Percentiles rank a stretch among this genome's conserved stretches.
These are phyloP conservation scores for Chionoecetes opilio DNA, from an alignment of 1,140 invertebrate species.

Conservation along the genomic window DNA sequence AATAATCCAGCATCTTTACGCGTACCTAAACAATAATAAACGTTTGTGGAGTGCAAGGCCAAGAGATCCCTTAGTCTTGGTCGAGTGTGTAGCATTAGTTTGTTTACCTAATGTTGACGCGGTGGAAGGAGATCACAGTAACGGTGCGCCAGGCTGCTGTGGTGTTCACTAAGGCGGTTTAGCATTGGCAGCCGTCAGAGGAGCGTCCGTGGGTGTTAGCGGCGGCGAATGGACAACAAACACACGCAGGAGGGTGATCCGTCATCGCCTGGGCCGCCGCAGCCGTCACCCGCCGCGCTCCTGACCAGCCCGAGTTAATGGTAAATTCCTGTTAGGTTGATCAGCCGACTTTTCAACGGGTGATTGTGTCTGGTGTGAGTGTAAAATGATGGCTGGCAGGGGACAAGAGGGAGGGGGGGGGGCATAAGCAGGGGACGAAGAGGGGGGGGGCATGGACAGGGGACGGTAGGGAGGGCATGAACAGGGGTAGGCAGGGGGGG, in stretches of 20 bases:
- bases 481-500: no score
- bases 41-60: no score
- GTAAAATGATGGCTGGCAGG: not conserved
- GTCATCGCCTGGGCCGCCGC: conserved; percentile 4
- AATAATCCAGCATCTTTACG: not conserved
- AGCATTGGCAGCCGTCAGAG: not conserved
- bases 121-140: not conserved
- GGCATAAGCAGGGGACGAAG: not conserved
- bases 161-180: not conserved
- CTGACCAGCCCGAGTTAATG: conserved; percentile 44
- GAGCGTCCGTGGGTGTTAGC: not conserved
- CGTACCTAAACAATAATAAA: not conserved
- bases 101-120: not conserved
- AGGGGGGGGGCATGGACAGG: not conserved
- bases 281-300: not conserved
- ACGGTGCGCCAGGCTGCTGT: not conserved
- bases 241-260: conserved; percentile 5
- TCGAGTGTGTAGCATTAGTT: no score
- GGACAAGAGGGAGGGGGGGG: not conserved
- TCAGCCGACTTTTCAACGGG: conserved; percentile 40
- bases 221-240: conserved; percentile 30
- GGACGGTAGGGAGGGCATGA: no score
- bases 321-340: conserved; percentile 55
- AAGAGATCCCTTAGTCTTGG: no score
- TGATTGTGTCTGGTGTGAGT: conserved; percentile 40